Evolutionary conservation across 2,888 invertebrate species (phyloP).

Genomic region (Tachina lurida): DNA sequence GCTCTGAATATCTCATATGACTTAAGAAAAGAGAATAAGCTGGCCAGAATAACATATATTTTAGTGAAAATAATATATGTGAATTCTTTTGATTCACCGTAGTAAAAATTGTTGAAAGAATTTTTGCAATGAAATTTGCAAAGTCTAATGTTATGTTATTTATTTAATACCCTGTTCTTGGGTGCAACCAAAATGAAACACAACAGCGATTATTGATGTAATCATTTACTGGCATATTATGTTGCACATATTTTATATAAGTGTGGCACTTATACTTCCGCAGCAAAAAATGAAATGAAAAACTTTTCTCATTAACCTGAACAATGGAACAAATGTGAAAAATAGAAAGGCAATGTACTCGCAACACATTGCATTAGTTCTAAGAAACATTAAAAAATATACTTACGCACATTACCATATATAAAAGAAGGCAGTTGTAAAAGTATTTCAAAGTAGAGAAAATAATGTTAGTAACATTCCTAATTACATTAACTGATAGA

Average conservation of each 20-base stretch:
- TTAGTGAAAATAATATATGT: too few relatives aligned
- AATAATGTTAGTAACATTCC: too few relatives aligned
- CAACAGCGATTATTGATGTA: background rate
- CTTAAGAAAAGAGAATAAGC: too few relatives aligned
- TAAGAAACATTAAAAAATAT: conserved; percentile 45
- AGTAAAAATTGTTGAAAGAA: too few relatives aligned
- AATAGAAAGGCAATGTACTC: conserved; percentile 56
- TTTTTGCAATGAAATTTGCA: too few relatives aligned
- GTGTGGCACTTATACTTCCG: conserved; percentile 75
- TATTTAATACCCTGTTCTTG: too few relatives aligned
- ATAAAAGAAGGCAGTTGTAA: background rate
- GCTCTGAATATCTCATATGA: too few relatives aligned
- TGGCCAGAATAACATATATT: too few relatives aligned
- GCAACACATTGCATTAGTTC: conserved; percentile 66
- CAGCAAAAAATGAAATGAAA: conserved; percentile 75
- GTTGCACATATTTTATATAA: background rate
- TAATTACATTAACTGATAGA: too few relatives aligned
- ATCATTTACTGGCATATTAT: background rate
- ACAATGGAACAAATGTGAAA: conserved; percentile 58
- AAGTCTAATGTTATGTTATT: too few relatives aligned
- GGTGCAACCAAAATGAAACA: background rate
- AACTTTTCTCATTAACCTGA: conserved; percentile 82
- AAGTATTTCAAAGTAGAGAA: background rate
- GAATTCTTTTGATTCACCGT: too few relatives aligned
- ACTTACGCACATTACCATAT: conserved; percentile 28